These are phyloP conservation scores for Leptarthrus brevirostris DNA, from an alignment of 2,888 invertebrate genomes.

Conservation along the genomic window DNA sequence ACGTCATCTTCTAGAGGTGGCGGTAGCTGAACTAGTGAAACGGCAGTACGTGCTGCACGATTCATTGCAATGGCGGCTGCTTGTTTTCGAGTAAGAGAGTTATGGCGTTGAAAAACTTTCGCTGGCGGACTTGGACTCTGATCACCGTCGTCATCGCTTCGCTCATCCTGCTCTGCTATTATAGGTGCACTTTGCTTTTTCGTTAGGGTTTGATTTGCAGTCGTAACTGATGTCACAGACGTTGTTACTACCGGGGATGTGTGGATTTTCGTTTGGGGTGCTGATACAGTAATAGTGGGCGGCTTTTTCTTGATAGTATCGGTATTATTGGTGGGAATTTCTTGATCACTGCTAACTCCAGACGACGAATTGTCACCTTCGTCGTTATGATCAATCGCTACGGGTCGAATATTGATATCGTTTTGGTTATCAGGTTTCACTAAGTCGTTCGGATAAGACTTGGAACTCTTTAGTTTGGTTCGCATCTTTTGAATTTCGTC, in stretches of 20 bases:
- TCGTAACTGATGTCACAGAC: constrained; percentile 45
- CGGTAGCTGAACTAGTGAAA: constrained; percentile 82
- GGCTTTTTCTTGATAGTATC: constrained; percentile 66
- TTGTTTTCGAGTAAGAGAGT: constrained; percentile 73
- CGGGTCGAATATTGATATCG: constrained; percentile 51
- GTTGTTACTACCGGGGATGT: constrained; percentile 53
- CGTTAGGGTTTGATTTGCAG: constrained; percentile 54
- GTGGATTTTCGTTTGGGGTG: constrained; percentile 61
- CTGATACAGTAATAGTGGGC: constrained; percentile 56
- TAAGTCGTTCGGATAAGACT: constrained; percentile 88
- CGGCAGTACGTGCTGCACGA: constrained; percentile 74
- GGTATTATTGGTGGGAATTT: constrained; percentile 71
- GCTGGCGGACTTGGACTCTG: constrained; percentile 67
- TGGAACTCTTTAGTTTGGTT: constrained; percentile 85
- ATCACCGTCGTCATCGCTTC: constrained; percentile 63
- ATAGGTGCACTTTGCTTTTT: constrained; percentile 7
- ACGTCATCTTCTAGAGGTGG: constrained; percentile 80
- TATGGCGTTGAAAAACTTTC: constrained; percentile 72
- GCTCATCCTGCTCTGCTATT: constrained; percentile 62
- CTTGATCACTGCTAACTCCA: constrained; percentile 89
- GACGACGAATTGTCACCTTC: constrained; percentile 91
- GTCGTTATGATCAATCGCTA: constrained; percentile 69
- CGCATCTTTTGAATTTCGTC: constrained; percentile 90
- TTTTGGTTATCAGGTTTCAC: constrained; percentile 69
- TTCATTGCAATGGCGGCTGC: constrained; percentile 72